Percentiles rank a stretch among this genome's conserved stretches.
Evolutionary conservation across 2,888 invertebrate genomes (phyloP).

Genomic region (Athripsodes cinereus): DNA sequence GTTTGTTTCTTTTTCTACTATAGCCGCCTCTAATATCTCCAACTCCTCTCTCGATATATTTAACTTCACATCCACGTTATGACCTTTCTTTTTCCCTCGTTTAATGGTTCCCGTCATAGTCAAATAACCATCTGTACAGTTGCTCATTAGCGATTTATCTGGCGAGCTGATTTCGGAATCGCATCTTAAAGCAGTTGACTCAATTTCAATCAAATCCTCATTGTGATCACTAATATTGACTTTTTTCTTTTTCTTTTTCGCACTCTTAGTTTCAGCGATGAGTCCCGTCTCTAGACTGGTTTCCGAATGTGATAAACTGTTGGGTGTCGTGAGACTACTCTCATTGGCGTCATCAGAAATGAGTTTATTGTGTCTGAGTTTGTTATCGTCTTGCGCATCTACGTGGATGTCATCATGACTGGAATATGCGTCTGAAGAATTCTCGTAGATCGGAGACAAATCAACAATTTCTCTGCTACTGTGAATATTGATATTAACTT

Average conservation of each 20-base stretch:
- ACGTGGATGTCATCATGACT: slow-evolving; percentile 46
- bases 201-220: slow-evolving; percentile 35
- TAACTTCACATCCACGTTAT: slow-evolving; percentile 64
- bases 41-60: slow-evolving; percentile 67
- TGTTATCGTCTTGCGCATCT: slow-evolving; percentile 36
- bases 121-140: slow-evolving; percentile 51
- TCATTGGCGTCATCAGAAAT: slow-evolving; percentile 22
- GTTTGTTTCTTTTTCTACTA: slow-evolving; percentile 52
- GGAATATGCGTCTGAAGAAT: slow-evolving; percentile 48
- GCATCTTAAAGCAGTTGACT: slow-evolving; percentile 30
- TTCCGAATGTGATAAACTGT: slow-evolving; percentile 46
- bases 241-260: slow-evolving; percentile 50
- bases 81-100: slow-evolving; percentile 64
- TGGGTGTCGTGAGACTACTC: slow-evolving; percentile 36
- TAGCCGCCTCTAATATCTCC: slow-evolving; percentile 60
- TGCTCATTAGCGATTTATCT: slow-evolving; percentile 50
- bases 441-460: slow-evolving; percentile 48
- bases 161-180: slow-evolving; percentile 49
- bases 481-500: slow-evolving; percentile 30
- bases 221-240: slow-evolving; percentile 50
- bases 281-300: slow-evolving; percentile 47
- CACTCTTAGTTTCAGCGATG: slow-evolving; percentile 44
- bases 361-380: slow-evolving; percentile 15
- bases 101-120: slow-evolving; percentile 71
- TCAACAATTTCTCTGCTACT: slow-evolving; percentile 46